A percentile compares a stretch with the other conserved stretches of the same genome.
phyloP scores from a whole-genome alignment of 2,113 vertebrate species.

The Microtus montanus region DNA sequence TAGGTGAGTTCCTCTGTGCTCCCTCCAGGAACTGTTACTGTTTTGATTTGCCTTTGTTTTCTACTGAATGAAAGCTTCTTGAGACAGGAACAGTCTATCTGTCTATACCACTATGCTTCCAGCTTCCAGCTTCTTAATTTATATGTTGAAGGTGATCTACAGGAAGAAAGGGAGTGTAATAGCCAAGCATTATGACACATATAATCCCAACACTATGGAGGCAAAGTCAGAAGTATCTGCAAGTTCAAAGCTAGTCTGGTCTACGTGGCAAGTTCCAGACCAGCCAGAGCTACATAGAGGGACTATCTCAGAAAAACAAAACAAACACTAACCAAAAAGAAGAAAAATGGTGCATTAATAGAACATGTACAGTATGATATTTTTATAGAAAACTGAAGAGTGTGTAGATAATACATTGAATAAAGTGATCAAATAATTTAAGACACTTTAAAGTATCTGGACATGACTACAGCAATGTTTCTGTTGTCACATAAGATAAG shows the following conservation, averaged over 20 bases:
- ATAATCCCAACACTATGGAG: neutral
- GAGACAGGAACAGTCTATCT: neutral
- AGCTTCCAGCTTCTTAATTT: neutral
- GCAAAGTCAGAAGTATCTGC: neutral
- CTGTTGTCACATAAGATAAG: neutral
- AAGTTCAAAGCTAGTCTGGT: neutral
- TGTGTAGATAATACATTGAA: neutral
- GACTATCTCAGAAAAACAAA: neutral
- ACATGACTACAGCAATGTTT: neutral
- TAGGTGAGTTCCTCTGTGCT: neutral
- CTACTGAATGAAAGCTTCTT: neutral
- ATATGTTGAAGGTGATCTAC: neutral
- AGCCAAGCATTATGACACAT: neutral
- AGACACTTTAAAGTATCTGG: neutral
- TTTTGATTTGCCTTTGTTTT: conserved; percentile 38
- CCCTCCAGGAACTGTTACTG: neutral
- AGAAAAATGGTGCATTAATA: neutral
- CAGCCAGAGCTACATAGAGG: neutral
- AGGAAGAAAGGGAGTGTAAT: neutral
- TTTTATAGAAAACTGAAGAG: neutral
- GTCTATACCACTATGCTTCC: neutral
- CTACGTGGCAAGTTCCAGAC: neutral
- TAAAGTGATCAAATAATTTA: neutral
- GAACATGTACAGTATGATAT: neutral
- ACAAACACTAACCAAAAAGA: neutral